Evolutionary conservation across 2,888 invertebrate species (phyloP).

Genomic region (Spilosoma lubricipeda): DNA sequence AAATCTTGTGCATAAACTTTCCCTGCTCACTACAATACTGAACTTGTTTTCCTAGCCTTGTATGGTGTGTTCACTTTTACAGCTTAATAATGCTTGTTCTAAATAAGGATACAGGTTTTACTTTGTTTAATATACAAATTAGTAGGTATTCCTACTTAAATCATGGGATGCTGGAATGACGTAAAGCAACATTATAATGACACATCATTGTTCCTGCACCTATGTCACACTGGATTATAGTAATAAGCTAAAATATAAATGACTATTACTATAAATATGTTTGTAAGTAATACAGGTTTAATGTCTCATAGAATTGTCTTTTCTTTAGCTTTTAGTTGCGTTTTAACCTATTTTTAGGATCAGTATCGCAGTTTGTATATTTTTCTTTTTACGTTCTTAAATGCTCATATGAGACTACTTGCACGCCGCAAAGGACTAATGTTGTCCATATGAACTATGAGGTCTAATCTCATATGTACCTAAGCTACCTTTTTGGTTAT

Average conservation of each 20-base stretch:
- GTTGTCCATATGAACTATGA: too few relatives aligned
- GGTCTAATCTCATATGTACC: too few relatives aligned
- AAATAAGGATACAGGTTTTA: not conserved
- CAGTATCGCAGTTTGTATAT: too few relatives aligned
- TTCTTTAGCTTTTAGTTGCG: not conserved
- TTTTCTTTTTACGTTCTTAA: not conserved
- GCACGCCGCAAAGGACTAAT: not conserved
- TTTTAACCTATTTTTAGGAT: not conserved
- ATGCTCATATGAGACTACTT: not conserved
- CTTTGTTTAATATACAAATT: not conserved
- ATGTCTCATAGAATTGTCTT: too few relatives aligned
- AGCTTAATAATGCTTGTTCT: slow-evolving; percentile 3
- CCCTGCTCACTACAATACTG: slow-evolving; percentile 43
- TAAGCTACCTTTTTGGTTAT: too few relatives aligned
- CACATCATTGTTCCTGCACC: too few relatives aligned
- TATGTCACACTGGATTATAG: too few relatives aligned
- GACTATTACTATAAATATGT: too few relatives aligned
- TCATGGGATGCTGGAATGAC: not conserved
- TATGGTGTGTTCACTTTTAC: slow-evolving; percentile 18
- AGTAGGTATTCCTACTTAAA: not conserved
- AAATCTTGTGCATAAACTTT: slow-evolving; percentile 55
- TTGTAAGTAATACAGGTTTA: too few relatives aligned
- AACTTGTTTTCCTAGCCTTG: slow-evolving; percentile 26
- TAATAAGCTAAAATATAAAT: not conserved
- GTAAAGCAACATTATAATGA: not conserved